These are phyloP conservation scores for Uloborus plumipes DNA, from an alignment of 2,888 invertebrate genomes.

Conservation along the genomic window DNA sequence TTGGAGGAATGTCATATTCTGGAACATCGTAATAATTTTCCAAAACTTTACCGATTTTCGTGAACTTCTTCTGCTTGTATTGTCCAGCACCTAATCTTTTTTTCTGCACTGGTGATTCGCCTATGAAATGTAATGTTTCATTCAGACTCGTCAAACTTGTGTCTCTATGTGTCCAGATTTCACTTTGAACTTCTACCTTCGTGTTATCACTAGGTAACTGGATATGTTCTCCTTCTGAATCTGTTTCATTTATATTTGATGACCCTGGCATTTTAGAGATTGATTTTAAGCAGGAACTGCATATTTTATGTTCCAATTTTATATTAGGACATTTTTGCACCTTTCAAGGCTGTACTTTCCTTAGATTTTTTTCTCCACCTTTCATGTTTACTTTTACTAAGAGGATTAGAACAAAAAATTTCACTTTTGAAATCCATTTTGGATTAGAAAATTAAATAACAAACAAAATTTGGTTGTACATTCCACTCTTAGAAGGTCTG, in stretches of 20 bases:
- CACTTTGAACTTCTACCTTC: background rate
- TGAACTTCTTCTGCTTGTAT: too few species aligned
- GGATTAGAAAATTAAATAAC: too few species aligned
- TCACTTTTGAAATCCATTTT: too few species aligned
- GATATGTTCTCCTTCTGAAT: background rate
- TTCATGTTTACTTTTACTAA: too few species aligned
- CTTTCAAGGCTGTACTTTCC: background rate
- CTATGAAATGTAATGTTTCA: background rate
- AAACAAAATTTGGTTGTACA: too few species aligned
- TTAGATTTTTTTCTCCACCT: background rate
- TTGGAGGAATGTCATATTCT: background rate
- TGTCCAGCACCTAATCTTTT: background rate
- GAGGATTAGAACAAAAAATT: too few species aligned
- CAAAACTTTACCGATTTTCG: background rate
- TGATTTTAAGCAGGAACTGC: too few species aligned
- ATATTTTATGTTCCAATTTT: background rate
- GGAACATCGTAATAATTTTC: background rate
- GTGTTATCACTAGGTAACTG: background rate
- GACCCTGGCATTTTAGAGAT: too few species aligned
- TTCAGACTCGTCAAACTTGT: background rate
- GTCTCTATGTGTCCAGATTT: background rate
- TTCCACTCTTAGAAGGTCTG: too few species aligned
- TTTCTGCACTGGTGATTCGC: too few species aligned
- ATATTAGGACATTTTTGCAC: background rate
- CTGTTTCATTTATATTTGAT: background rate